phyloP scores from a whole-genome alignment of 2,113 vertebrate genomes.

The Pao palembangensis region DNA sequence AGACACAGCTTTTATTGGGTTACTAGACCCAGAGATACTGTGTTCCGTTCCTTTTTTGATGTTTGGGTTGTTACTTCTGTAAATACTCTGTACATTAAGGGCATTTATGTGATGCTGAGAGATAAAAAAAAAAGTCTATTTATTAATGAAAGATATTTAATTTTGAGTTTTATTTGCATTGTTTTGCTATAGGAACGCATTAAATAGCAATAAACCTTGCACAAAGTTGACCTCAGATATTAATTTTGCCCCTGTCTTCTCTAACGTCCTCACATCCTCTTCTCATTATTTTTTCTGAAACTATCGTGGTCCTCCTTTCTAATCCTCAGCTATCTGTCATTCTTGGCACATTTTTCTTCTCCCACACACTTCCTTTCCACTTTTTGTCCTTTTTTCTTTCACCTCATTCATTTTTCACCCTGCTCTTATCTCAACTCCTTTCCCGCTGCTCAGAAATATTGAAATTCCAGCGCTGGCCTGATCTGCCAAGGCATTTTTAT shows the following conservation, averaged over 20 bases:
- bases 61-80: conserved; percentile 41
- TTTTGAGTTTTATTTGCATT: conserved; percentile 31
- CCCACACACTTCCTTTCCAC: conserved; percentile 5
- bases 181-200: conserved; percentile 41
- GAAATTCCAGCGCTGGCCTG: conserved; percentile 59
- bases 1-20: conserved; percentile 35
- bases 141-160: conserved; percentile 29
- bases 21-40: conserved; percentile 37
- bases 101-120: conserved; percentile 16
- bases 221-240: conserved; percentile 54
- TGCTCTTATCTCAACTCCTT: conserved; percentile 19
- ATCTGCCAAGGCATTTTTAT: conserved; percentile 54
- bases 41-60: conserved; percentile 46
- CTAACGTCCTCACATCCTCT: not conserved
- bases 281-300: not conserved
- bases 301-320: conserved; percentile 2
- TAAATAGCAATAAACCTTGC: conserved; percentile 64
- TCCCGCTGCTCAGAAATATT: conserved; percentile 49
- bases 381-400: conserved; percentile 2
- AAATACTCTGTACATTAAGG: conserved; percentile 49
- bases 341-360: not conserved
- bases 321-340: conserved; percentile 10
- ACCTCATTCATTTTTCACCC: conserved; percentile 1
- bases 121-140: conserved; percentile 14
- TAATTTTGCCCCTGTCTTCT: conserved; percentile 25